Percentiles rank a stretch among this genome's conserved stretches.
phyloP scores from a whole-genome alignment of 2,888 invertebrate species.

The Thalpophila matura region DNA sequence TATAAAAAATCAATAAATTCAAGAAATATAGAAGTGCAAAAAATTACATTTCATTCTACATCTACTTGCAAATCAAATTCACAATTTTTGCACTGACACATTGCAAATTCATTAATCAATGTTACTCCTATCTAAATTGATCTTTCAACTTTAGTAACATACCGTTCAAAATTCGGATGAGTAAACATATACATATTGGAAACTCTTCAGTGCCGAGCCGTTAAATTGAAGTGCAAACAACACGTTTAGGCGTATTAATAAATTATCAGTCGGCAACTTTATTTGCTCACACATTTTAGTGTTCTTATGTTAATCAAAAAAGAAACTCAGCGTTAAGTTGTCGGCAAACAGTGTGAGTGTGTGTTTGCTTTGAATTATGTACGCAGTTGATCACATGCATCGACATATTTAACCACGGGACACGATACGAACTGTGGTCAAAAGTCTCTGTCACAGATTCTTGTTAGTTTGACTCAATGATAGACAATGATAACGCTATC shows the following conservation, averaged over 20 bases:
- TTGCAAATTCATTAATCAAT: slow-evolving; percentile 42
- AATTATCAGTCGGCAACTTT: slow-evolving; percentile 75
- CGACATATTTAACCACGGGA: too few species aligned
- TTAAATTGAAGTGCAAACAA: slow-evolving; percentile 67
- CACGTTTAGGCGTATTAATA: slow-evolving; percentile 79
- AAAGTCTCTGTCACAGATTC: too few species aligned
- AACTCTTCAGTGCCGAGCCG: slow-evolving; percentile 61
- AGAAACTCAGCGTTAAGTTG: slow-evolving; percentile 81
- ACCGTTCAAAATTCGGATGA: slow-evolving; percentile 22
- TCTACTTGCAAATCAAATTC: slow-evolving; percentile 35
- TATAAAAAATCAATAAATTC: neutral
- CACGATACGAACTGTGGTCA: too few species aligned
- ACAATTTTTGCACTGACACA: slow-evolving; percentile 41
- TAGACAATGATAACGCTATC: too few species aligned
- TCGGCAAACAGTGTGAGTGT: slow-evolving; percentile 71
- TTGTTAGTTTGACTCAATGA: too few species aligned
- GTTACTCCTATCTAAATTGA: neutral
- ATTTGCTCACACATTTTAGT: slow-evolving; percentile 82
- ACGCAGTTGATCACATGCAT: slow-evolving; percentile 46
- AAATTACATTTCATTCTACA: slow-evolving; percentile 21
- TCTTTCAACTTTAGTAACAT: neutral
- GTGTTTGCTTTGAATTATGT: slow-evolving; percentile 57
- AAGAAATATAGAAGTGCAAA: slow-evolving; percentile 29
- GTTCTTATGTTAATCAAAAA: slow-evolving; percentile 76
- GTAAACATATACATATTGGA: slow-evolving; percentile 50